These are phyloP conservation scores for Haemorhous mexicanus DNA, from an alignment of 2,113 vertebrate genomes.

Conservation along the genomic window DNA sequence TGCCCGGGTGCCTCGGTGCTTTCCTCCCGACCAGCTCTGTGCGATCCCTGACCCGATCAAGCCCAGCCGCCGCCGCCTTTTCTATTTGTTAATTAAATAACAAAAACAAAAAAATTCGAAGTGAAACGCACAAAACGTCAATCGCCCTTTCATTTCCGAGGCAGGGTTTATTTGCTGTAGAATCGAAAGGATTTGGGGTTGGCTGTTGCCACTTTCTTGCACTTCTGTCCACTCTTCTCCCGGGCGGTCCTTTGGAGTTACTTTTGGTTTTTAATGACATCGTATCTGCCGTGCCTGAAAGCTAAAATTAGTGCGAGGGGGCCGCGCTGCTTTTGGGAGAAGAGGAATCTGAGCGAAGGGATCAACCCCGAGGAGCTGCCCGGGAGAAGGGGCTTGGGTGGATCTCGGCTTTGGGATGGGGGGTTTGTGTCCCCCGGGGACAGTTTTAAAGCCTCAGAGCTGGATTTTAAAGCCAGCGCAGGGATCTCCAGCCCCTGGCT, in stretches of 20 bases:
- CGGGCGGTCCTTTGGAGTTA: background rate
- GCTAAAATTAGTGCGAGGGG: background rate
- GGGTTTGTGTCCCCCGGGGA: background rate
- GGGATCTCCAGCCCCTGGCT: background rate
- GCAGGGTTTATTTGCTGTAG: background rate
- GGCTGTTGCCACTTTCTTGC: background rate
- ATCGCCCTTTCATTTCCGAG: background rate
- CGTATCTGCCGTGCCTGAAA: background rate
- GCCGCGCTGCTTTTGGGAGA: background rate
- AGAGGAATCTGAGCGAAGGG: background rate
- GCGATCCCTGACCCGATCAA: background rate
- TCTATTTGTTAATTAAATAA: background rate
- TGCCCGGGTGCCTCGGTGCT: background rate
- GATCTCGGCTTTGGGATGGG: background rate
- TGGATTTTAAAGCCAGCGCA: background rate
- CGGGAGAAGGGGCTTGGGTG: background rate
- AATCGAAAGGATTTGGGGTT: background rate
- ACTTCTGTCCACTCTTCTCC: background rate
- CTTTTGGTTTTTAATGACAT: background rate
- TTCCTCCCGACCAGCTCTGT: background rate
- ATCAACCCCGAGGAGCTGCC: background rate
- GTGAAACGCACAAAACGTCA: accelerated
- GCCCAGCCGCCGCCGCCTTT: background rate
- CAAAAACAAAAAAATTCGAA: background rate
- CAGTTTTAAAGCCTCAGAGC: background rate